These are phyloP conservation scores for Fulica atra DNA, from an alignment of 2,113 vertebrate species.

Conservation along the genomic window DNA sequence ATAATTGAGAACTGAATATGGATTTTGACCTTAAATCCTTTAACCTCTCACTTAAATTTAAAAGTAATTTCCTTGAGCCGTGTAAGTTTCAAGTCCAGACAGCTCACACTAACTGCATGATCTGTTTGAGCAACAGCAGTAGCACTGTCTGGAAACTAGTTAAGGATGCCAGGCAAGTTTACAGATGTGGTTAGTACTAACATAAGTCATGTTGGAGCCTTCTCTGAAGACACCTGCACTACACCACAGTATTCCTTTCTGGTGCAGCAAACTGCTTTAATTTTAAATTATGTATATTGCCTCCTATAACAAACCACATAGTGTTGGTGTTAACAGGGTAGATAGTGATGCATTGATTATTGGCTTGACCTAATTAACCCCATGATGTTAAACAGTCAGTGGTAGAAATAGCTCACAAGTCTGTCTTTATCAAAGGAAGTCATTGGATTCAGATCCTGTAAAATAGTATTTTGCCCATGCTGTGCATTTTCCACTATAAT, in stretches of 20 bases:
- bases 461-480: not conserved
- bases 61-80: not conserved
- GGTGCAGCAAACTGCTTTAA: not conserved
- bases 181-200: not conserved
- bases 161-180: not conserved
- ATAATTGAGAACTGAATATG: not conserved
- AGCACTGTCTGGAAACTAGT: not conserved
- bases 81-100: not conserved
- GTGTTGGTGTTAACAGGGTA: not conserved
- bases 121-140: not conserved
- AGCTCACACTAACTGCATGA: not conserved
- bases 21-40: conserved; percentile 9
- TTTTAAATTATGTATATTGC: not conserved
- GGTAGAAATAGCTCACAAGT: not conserved
- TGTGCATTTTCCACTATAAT: not conserved
- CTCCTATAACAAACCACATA: not conserved
- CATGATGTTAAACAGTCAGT: not conserved
- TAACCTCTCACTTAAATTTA: not conserved
- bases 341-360: conserved; percentile 26
- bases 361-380: conserved; percentile 55
- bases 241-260: not conserved
- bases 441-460: not conserved
- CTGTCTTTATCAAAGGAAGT: not conserved
- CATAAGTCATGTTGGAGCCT: not conserved
- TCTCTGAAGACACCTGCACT: not conserved